phyloP scores from a whole-genome alignment of 2,797 vertebrate species.

The Galaxias olidus region DNA sequence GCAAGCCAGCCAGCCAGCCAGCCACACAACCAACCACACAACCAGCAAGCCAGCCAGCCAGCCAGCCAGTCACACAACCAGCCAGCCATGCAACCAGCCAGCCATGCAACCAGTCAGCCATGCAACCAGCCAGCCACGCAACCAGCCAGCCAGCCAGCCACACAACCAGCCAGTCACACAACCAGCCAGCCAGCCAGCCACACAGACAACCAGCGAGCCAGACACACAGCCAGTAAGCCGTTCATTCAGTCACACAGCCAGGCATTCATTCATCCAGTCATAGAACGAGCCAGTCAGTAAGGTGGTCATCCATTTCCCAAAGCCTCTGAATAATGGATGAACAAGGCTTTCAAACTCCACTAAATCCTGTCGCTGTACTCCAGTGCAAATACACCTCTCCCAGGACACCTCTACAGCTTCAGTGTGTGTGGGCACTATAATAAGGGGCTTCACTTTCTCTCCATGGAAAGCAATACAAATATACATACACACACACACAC shows the following conservation, averaged over 20 bases:
- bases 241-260: slow-evolving; percentile 15
- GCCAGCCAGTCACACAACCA: not conserved
- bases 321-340: slow-evolving; percentile 65
- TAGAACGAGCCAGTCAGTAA: slow-evolving; percentile 32
- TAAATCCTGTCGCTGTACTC: slow-evolving; percentile 37
- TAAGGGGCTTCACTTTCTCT: slow-evolving; percentile 52
- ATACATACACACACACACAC: slow-evolving; percentile 10
- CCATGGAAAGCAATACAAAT: slow-evolving; percentile 30
- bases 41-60: not conserved
- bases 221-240: no score
- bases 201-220: no score
- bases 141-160: not conserved
- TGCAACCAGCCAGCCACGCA: not conserved
- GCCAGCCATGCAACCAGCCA: not conserved
- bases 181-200: no score
- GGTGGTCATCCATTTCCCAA: slow-evolving; percentile 49
- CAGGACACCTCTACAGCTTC: slow-evolving; percentile 41
- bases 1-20: no score
- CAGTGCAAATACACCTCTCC: slow-evolving; percentile 50
- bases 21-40: not conserved
- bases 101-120: not conserved
- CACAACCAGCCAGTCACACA: slow-evolving; percentile 4
- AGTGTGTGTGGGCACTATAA: slow-evolving; percentile 46
- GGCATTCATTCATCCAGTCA: no score
- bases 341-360: slow-evolving; percentile 55